Evolutionary conservation across 2,113 vertebrate species (phyloP), one percentile per base, ranked within the genome.

Genomic region (Scomber colias): DNA sequence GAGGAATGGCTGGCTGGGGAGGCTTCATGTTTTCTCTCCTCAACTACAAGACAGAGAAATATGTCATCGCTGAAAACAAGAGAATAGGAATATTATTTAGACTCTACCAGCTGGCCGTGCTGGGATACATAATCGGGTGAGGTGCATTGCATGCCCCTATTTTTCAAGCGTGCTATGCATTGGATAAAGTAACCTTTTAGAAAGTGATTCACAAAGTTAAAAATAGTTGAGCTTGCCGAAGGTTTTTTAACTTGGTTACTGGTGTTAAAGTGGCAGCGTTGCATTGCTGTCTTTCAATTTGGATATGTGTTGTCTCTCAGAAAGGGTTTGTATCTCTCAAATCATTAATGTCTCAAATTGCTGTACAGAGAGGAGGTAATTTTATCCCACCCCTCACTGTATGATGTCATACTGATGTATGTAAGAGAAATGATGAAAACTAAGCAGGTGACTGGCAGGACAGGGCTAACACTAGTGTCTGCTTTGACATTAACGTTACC

Each of bases 11-110:
- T 82, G 95, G 94, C 87, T 90, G 77, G 89, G 95, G 94, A 69
- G 89, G 35, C 55, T 92, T 96, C 27, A 95, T 93, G 67, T 70
- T 95, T 3, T 96, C 96, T 0, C 89, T 98, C 21, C 95, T 98
- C 14, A 97, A 99, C 90, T 99, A 98, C 90, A 99, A 99, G 89
- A 99, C 98, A 0, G 97, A 97, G 83, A 99, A 99, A 88, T 98
- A 96, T 85, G 97, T 99, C 86, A 96, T 99, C 51, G 97, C 97
- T 0, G 96, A 96, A 92, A 99, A 96, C 95, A 97, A 95, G 93
- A 97, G 94, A 87, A 96, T 99, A 46, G 98, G 98, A 66, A 85
- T 99, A 57, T 94, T 99, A 61, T 98, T 97, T 46, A 87, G 98
- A 53, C 92, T 96, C 70, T 94, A 97, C 87, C 98, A 99, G 93